A percentile compares a stretch with the other conserved stretches of the same genome.
These are phyloP conservation scores for Tympanuchus pallidicinctus DNA, from an alignment of 2,113 vertebrate genomes.

Conservation along the genomic window DNA sequence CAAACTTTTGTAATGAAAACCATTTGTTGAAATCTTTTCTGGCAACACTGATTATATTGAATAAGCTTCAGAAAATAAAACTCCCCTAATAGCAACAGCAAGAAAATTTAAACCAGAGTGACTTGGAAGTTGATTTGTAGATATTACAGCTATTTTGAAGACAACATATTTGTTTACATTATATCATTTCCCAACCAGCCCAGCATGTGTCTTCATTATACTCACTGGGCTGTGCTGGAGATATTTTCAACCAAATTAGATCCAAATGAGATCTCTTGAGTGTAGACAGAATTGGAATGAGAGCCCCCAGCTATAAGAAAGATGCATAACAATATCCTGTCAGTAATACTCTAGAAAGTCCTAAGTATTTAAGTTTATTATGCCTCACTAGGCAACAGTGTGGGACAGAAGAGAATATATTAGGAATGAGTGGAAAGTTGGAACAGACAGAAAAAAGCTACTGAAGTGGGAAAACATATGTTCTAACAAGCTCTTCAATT, in stretches of 20 bases:
- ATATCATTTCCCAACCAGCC: slow-evolving; percentile 28
- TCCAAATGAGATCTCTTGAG: slow-evolving; percentile 49
- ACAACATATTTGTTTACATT: slow-evolving; percentile 51
- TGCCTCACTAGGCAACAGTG: neutral
- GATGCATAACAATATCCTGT: slow-evolving; percentile 35
- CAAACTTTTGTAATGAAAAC: slow-evolving; percentile 32
- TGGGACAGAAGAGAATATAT: neutral
- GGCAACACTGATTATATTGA: neutral
- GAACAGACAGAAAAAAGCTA: neutral
- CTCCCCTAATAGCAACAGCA: neutral
- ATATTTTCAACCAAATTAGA: slow-evolving; percentile 24
- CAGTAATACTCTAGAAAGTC: slow-evolving; percentile 22
- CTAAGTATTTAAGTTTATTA: slow-evolving; percentile 37
- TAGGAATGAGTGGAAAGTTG: slow-evolving; percentile 6
- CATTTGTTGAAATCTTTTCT: slow-evolving; percentile 22
- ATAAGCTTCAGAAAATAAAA: slow-evolving; percentile 18
- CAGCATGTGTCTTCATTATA: neutral
- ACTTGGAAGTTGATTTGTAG: slow-evolving; percentile 13
- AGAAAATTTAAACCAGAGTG: neutral
- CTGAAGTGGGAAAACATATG: slow-evolving; percentile 7
- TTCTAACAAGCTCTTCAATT: neutral
- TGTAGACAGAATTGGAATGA: slow-evolving; percentile 10
- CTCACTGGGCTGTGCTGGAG: neutral
- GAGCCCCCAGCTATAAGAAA: slow-evolving; percentile 1
- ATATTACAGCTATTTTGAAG: slow-evolving; percentile 16